Base-by-base conservation (phyloP, 2,797 vertebrate genomes). In the Clangula hyemalis region DNA sequence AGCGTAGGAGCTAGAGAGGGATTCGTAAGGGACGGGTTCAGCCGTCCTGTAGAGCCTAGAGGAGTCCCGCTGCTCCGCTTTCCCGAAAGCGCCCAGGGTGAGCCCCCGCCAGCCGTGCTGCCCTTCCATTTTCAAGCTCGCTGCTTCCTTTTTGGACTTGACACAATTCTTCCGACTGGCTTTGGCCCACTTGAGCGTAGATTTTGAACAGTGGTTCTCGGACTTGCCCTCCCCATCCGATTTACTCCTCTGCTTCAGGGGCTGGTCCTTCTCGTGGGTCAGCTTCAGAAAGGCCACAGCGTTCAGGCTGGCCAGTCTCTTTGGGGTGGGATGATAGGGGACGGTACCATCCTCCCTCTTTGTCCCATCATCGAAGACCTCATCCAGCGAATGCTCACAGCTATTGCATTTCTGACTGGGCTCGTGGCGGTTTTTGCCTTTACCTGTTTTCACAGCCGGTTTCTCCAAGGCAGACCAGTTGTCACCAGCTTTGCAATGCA, bases 301-400 rank as follows among this genome's bases (percentile, higher is more conserved):
- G 0, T 99, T 99, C 77, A 99, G 98, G 93, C 99, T 99, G 10
- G 99, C 99, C 97, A 99, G 97, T 83, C 99, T 99, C 88, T 99
- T 98, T 43, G 99, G 99, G 60, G 99, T 98, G n/a, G 97, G 97
- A 60, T 97, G 96, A 53, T 96, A 96, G 83, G 96, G 80, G 76
- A 96, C 1, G 62, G 97, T 96, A 36, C 95, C 96, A 0, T 96
- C 96, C 57, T 98, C 98, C 82, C 93, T 94, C 75, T 97, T 98
- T 34, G 96, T 53, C 73, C 96, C 92, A 10, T 98, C 97, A 9
- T 98, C 98, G 1, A 98, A 98, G 61, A 97, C 97, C 54, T 95
- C 95, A 2, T 98, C 98, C 73, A 96, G 95, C 2, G 97, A 94
- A 28, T 97, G 94, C 68, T 97, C 97, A 3, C 94, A 97, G 87